Conservation (phyloP, 2,888 invertebrate species). For the Agriopis marginaria region DNA sequence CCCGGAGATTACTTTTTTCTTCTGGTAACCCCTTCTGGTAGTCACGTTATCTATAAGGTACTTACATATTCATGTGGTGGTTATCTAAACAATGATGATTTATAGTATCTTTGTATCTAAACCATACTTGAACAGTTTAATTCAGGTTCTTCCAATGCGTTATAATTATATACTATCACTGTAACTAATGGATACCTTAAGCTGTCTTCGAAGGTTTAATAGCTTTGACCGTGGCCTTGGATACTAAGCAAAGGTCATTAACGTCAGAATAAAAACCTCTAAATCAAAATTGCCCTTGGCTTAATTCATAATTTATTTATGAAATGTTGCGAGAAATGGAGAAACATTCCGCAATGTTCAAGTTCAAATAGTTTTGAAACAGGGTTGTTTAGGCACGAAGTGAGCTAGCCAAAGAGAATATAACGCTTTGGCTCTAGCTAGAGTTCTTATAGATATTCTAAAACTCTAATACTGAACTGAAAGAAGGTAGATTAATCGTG, state of each 20-base stretch:
- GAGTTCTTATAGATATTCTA: too few relatives aligned
- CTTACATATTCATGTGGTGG: too few relatives aligned
- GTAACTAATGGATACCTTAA: conserved; percentile 12
- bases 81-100: too few relatives aligned
- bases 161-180: conserved; percentile 14
- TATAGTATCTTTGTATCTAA: too few relatives aligned
- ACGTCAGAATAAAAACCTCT: conserved; percentile 17
- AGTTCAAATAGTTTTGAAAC: conserved; percentile 6
- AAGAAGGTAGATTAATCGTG: too few relatives aligned
- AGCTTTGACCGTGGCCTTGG: conserved; percentile 21
- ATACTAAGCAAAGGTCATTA: conserved; percentile 14
- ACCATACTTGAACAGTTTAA: too few relatives aligned
- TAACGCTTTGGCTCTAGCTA: too few relatives aligned
- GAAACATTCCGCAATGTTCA: conserved; percentile 9
- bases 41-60: too few relatives aligned
- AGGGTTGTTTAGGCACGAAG: neutral
- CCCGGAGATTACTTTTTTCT: too few relatives aligned
- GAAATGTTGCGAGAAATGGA: conserved; percentile 8
- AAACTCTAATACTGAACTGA: too few relatives aligned
- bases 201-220: conserved; percentile 13
- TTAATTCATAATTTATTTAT: conserved; percentile 17
- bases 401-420: too few relatives aligned
- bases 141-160: neutral
- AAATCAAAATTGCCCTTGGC: conserved; percentile 21
- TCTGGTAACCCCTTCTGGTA: too few relatives aligned